phyloP scores from a whole-genome alignment of 2,888 invertebrate genomes.

The Thyatira batis region DNA sequence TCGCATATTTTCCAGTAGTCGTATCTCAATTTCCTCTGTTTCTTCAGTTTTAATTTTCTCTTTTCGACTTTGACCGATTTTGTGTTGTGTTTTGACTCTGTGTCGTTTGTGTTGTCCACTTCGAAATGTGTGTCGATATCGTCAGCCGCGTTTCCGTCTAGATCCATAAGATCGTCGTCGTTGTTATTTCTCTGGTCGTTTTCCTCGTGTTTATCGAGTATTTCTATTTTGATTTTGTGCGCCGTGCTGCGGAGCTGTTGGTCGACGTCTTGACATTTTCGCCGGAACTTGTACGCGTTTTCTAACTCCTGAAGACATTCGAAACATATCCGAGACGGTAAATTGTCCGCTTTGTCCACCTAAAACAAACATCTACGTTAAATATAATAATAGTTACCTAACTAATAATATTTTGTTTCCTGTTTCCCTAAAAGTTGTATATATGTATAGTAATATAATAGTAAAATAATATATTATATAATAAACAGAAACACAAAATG shows the following conservation, averaged over 20 bases:
- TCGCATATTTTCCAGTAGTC: slow-evolving; percentile 76
- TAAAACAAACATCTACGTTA: slow-evolving; percentile 39
- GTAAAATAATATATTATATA: no score
- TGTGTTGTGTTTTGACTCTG: slow-evolving; percentile 24
- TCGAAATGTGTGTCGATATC: slow-evolving; percentile 41
- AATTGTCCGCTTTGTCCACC: slow-evolving; percentile 64
- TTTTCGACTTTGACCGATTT: slow-evolving; percentile 23
- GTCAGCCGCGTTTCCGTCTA: slow-evolving; percentile 24
- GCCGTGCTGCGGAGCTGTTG: slow-evolving; percentile 45
- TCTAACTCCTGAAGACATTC: slow-evolving; percentile 66
- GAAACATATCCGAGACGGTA: slow-evolving; percentile 67
- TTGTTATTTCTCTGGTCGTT: slow-evolving; percentile 25
- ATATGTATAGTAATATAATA: neutral
- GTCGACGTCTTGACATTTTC: slow-evolving; percentile 70
- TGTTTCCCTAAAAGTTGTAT: neutral
- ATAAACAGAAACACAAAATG: no score
- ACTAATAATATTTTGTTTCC: neutral
- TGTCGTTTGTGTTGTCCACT: slow-evolving; percentile 19
- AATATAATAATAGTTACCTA: neutral
- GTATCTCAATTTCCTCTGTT: slow-evolving; percentile 55
- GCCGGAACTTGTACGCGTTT: slow-evolving; percentile 71
- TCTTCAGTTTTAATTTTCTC: slow-evolving; percentile 37
- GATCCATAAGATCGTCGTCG: slow-evolving; percentile 19
- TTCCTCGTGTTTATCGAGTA: slow-evolving; percentile 33
- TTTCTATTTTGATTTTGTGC: slow-evolving; percentile 55